Evolutionary conservation across 2,888 invertebrate species (phyloP).

Genomic region (Ganaspis brasiliensis): DNA sequence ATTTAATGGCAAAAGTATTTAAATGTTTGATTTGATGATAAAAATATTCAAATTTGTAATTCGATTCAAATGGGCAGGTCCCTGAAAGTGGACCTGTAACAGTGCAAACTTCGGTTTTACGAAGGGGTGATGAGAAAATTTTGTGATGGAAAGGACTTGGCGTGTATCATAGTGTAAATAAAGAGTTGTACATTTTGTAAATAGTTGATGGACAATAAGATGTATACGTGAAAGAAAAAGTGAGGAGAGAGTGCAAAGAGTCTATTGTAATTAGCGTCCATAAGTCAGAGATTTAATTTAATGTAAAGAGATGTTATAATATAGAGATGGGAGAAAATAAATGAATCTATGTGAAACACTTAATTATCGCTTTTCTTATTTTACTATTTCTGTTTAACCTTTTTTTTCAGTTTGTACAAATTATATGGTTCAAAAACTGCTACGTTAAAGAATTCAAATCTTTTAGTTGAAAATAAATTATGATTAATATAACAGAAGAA

Average conservation of each 20-base stretch:
- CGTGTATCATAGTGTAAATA: conserved; percentile 64
- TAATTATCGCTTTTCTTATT: conserved; percentile 45
- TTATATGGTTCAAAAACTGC: too few relatives aligned
- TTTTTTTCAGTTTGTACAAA: too few relatives aligned
- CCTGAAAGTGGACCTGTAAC: conserved; percentile 19
- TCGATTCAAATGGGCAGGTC: conserved; percentile 27
- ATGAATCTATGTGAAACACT: conserved; percentile 66
- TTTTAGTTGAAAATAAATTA: too few relatives aligned
- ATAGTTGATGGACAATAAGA: conserved; percentile 73
- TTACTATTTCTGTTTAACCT: not conserved
- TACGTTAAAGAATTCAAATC: too few relatives aligned
- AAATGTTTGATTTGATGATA: too few relatives aligned
- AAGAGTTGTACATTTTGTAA: conserved; percentile 65
- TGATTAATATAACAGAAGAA: too few relatives aligned
- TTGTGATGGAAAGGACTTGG: conserved; percentile 47
- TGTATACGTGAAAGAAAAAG: conserved; percentile 51
- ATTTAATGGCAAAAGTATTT: too few relatives aligned
- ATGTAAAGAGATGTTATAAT: conserved; percentile 74
- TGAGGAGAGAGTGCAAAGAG: conserved; percentile 66
- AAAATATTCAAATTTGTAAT: too few relatives aligned
- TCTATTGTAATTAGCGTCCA: conserved; percentile 72
- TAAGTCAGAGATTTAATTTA: conserved; percentile 76
- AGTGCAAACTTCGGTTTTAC: conserved; percentile 66
- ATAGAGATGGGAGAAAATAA: conserved; percentile 68
- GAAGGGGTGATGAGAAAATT: conserved; percentile 55